phyloP scores from a whole-genome alignment of 35 echinoderm and acorn worm genomes.

The Patiria miniata region DNA sequence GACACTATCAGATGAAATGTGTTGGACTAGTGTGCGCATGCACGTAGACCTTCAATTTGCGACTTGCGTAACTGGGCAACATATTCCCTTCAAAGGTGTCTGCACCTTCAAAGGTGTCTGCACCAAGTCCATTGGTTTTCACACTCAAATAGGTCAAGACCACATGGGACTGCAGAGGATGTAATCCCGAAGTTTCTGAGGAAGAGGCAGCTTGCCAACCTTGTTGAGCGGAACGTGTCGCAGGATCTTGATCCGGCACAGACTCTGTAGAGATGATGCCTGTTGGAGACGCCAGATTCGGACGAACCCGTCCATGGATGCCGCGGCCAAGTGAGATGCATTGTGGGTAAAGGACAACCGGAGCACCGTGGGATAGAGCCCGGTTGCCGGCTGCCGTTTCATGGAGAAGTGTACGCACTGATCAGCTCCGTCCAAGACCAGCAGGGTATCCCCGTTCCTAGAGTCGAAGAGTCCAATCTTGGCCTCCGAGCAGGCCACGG shows the following conservation, averaged over 20 bases:
- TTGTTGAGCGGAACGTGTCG: conserved; percentile 70
- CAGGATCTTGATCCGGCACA: conserved; percentile 70
- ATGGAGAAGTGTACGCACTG: conserved; percentile 73
- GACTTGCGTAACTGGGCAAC: too few relatives aligned
- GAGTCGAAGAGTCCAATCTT: conserved; percentile 62
- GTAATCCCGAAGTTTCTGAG: conserved; percentile 57
- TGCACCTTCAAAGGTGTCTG: too few relatives aligned
- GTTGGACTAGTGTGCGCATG: too few relatives aligned
- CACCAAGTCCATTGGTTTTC: too few relatives aligned
- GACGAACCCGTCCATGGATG: conserved; percentile 72
- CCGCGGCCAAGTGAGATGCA: conserved; percentile 67
- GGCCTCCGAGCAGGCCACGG: conserved; percentile 65
- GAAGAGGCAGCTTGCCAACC: conserved; percentile 67
- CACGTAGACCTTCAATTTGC: too few relatives aligned
- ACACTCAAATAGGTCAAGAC: conserved; percentile 6
- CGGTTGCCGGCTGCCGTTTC: conserved; percentile 42
- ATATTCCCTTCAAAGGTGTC: too few relatives aligned
- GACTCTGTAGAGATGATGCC: conserved; percentile 52
- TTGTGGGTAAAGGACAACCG: conserved; percentile 75
- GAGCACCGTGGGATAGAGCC: conserved; percentile 53
- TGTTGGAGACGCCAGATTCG: conserved; percentile 67
- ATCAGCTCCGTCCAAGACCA: conserved; percentile 60
- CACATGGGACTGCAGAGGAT: conserved; percentile 73
- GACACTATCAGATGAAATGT: too few relatives aligned
- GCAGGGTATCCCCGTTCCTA: conserved; percentile 34